Conservation (phyloP, 2,888 invertebrate species). For the Seira sanloemensis region DNA sequence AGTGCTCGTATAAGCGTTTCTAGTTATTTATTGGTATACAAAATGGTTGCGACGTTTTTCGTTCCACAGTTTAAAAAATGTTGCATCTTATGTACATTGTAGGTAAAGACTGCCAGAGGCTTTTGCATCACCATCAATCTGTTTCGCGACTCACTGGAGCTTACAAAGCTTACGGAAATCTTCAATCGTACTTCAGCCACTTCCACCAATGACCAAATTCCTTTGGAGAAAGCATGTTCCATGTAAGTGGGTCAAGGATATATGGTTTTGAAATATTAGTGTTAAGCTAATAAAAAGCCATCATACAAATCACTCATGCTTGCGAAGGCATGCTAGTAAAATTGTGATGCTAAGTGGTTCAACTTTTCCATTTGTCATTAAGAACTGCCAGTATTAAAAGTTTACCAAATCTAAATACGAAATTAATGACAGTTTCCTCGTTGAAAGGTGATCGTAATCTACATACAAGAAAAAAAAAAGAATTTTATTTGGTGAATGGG, state of each 20-base stretch:
- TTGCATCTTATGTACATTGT: not conserved
- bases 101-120: constrained; percentile 82
- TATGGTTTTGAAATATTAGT: constrained; percentile 1
- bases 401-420: too few relatives aligned
- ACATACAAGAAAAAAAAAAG: too few relatives aligned
- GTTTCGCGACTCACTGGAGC: constrained; percentile 79
- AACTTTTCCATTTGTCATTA: too few relatives aligned
- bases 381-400: too few relatives aligned
- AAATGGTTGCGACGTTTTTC: too few relatives aligned
- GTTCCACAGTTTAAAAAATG: too few relatives aligned
- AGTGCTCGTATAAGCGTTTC: too few relatives aligned
- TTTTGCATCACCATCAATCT: constrained; percentile 83
- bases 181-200: constrained; percentile 75
- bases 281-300: constrained; percentile 8
- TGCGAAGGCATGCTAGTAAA: not conserved
- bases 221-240: constrained; percentile 79
- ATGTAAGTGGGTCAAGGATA: constrained; percentile 74
- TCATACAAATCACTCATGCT: not conserved
- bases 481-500: too few relatives aligned
- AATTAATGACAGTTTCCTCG: too few relatives aligned
- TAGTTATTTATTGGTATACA: too few relatives aligned
- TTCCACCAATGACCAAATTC: constrained; percentile 73
- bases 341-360: too few relatives aligned
- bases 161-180: constrained; percentile 77
- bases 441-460: too few relatives aligned